Evolutionary conservation across 92 coral and sea anemone species (phyloP), one percentile per base, ranked within the genome.

Genomic region (Parazoanthus darwini): DNA sequence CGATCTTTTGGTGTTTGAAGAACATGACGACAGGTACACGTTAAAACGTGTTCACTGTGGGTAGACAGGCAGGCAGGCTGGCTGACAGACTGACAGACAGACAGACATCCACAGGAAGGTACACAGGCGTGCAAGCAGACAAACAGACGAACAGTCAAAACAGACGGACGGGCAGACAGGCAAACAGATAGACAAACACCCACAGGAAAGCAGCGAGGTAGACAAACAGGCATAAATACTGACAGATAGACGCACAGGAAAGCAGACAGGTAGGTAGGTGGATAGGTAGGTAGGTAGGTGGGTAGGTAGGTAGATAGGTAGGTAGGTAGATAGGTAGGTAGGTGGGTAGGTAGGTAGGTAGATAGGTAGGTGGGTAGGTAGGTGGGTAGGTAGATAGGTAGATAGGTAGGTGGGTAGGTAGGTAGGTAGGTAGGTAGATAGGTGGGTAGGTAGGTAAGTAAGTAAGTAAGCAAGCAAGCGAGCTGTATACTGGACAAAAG

Each of bases 1-100:
- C 5, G 99, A 97, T 77, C 82, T 86, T 4, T 82, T 93, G 85
- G 87, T 96, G 68, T 93, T 91, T 90, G 99, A 95, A 89, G 99
- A 96, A 75, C 89, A 89, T 38, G 94, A 96, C 86, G 96, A 89
- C 68, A 95, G 96, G 98, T 96, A 63, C 22, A 15, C 14, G 6
- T 23, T 48, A 23, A 0, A n/a, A 22, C 25, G 42, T 39, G 1
- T 39, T 2, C 4, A 39, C 42, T 39, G n/a, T n/a, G n/a, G n/a
- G n/a, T n/a, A n/a, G n/a, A n/a, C n/a, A 18, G 70, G 6, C 1
- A 63, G 8, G 6, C 70, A 63, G 7, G 16, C 23, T 3, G n/a
- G 22, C 6, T 10, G 18, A 58, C 8, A 3, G 23, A 18, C 8
- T 10, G 66, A 16, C 3, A 2, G 22, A 3, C 20, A 38, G 42